Evolutionary conservation across 2,797 vertebrate genomes (phyloP), one percentile per base, ranked within the genome.

Genomic region (Epinephelus awoara): DNA sequence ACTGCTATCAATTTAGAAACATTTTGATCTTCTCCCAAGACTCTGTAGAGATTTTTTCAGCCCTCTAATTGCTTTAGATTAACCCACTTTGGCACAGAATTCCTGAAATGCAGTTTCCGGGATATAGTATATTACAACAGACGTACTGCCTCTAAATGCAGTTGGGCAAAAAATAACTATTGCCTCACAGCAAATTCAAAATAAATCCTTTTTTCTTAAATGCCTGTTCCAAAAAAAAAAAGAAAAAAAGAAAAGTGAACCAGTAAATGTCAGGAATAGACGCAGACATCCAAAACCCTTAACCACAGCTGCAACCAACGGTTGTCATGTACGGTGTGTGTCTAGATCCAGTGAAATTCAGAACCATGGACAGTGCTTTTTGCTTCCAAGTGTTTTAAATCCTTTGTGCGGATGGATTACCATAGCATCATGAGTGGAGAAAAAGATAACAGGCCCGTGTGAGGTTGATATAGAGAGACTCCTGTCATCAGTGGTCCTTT

Each of bases 41-140:
- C 79, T 87, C 79, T n/a, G 71, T 64, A 68, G 80, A 85, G 78
- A 88, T 80, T 82, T 87, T 82, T 75, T 66, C 77, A 84, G 75
- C 63, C 46, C 58, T 72, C 63, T 91, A 91, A 91, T 89, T 92
- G 85, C 75, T 89, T 91, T 89, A 88, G 82, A 91, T 91, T 86
- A 90, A 90, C 87, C 85, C 85, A 92, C 82, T 91, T 92, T 77
- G 64, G 79, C 54, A 71, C 51, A 80, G 63, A 84, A 86, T 92
- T 92, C 75, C 81, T 85, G 66, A 86, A 90, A 85, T 83, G 75
- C 61, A 19, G n/a, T 88, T 86, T 80, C 29, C 14, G 18, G 74
- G 50, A 74, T 67, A 27, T 73, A 66, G 34, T 63, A 63, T 72
- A 73, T 62, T 66, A 34, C 29, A 62, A 54, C 52, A 72, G 52